Evolutionary conservation across 2,888 invertebrate species (phyloP).

Genomic region (Vanessa cardui): DNA sequence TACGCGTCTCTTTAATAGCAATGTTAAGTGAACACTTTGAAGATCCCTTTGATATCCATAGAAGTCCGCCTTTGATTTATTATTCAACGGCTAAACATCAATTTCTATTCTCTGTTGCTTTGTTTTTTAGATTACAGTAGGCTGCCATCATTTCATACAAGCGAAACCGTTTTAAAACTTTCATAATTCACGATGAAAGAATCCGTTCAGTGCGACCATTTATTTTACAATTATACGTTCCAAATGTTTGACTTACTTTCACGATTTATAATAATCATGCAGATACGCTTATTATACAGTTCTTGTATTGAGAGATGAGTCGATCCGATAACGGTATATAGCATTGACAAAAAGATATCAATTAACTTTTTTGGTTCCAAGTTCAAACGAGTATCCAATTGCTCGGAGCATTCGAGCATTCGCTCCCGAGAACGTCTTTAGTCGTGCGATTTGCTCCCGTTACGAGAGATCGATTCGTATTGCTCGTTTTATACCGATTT

Average conservation of each 20-base stretch:
- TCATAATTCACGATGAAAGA: slow-evolving; percentile 8
- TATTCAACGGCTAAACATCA: slow-evolving; percentile 61
- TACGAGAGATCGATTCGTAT: slow-evolving; percentile 76
- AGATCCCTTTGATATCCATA: slow-evolving; percentile 68
- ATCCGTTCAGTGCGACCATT: slow-evolving; percentile 9
- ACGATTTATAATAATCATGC: slow-evolving; percentile 50
- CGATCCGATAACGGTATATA: slow-evolving; percentile 63
- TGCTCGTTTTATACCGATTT: slow-evolving; percentile 77
- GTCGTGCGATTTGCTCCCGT: slow-evolving; percentile 77
- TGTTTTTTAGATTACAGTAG: slow-evolving; percentile 48
- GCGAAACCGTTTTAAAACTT: slow-evolving; percentile 15
- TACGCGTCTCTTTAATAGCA: slow-evolving; percentile 58
- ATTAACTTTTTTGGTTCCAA: slow-evolving; percentile 75
- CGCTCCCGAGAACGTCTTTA: slow-evolving; percentile 73
- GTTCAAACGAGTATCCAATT: slow-evolving; percentile 72
- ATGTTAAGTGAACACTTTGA: slow-evolving; percentile 66
- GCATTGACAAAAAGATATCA: slow-evolving; percentile 74
- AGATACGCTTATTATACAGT: slow-evolving; percentile 57
- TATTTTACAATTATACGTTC: slow-evolving; percentile 44
- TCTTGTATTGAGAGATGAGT: slow-evolving; percentile 64
- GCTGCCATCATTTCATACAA: slow-evolving; percentile 37
- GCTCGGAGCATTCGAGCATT: slow-evolving; percentile 66
- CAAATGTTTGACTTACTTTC: slow-evolving; percentile 50
- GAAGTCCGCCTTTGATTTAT: slow-evolving; percentile 65
- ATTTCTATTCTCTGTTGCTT: slow-evolving; percentile 47